These are phyloP conservation scores for Synanthedon formicaeformis DNA, from an alignment of 2,888 invertebrate species.

Conservation along the genomic window DNA sequence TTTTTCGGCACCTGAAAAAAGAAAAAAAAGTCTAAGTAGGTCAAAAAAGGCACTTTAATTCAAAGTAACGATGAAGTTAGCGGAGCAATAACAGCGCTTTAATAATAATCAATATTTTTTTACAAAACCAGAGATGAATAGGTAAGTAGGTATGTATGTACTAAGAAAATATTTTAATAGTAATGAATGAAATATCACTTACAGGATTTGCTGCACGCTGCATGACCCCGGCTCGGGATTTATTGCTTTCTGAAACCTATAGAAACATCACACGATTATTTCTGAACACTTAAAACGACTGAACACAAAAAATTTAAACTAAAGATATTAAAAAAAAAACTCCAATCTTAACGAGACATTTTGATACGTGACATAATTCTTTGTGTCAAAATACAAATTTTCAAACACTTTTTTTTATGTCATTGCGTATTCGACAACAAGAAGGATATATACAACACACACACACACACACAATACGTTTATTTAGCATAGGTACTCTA, in stretches of 20 bases:
- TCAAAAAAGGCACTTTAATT: no score
- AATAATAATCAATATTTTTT: no score
- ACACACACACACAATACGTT: no score
- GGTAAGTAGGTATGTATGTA: no score
- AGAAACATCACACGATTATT: slow-evolving; percentile 6
- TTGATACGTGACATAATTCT: neutral
- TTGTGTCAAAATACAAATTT: slow-evolving; percentile 17
- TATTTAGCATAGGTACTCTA: no score
- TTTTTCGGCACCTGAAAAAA: slow-evolving; percentile 33
- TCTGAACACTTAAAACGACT: neutral
- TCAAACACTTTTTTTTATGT: slow-evolving; percentile 20
- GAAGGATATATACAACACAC: no score
- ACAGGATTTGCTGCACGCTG: slow-evolving; percentile 28
- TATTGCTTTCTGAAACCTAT: slow-evolving; percentile 29
- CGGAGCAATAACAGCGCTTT: no score
- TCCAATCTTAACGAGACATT: no score
- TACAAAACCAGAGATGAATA: no score
- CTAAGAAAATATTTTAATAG: no score
- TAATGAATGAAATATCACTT: slow-evolving; percentile 17
- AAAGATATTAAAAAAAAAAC: no score
- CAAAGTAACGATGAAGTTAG: no score
- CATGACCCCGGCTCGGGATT: slow-evolving; percentile 31
- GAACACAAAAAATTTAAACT: neutral
- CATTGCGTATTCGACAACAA: slow-evolving; percentile 9
- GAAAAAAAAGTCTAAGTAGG: slow-evolving; percentile 7